Percentiles rank a stretch among this genome's conserved stretches.
phyloP scores from a whole-genome alignment of 2,113 vertebrate species.

The mouse (Mus musculus) region GRCm39 chr5:127053501-127054000 shows the following conservation, averaged over 20 bases:
- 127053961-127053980: not conserved
- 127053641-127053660: not conserved
- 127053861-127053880: not conserved
- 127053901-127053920: not conserved
- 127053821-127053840: not conserved
- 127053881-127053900: not conserved
- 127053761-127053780: not conserved
- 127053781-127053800: too few relatives aligned
- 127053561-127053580: not conserved
- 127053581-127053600: not conserved
- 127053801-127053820: not conserved
- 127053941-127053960: not conserved
- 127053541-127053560: accelerated
- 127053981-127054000: not conserved
- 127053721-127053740: not conserved
- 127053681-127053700: not conserved
- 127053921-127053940: not conserved
- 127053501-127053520: not conserved
- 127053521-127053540: too few relatives aligned
- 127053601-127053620: not conserved
- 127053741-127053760: not conserved
- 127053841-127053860: not conserved
- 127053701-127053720: not conserved
- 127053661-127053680: not conserved
- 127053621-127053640: not conserved